Conservation (phyloP, 2,797 vertebrate genomes). For the Karalla daura region DNA sequence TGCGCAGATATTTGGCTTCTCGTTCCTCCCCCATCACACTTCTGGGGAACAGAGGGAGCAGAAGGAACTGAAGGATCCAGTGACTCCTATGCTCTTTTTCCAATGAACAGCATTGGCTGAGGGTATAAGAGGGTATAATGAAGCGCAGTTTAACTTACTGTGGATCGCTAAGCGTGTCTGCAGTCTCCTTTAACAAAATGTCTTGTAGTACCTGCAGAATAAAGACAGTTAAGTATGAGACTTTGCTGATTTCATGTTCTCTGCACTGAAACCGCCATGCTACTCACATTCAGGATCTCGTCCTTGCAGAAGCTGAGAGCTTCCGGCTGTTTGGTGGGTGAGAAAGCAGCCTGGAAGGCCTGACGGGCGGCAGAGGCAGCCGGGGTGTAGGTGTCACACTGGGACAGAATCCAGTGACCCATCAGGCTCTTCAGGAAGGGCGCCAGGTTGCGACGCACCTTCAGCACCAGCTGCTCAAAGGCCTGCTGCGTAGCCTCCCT, state of each 20-base stretch:
- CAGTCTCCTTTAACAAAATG: slow-evolving; percentile 94
- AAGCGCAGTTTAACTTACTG: slow-evolving; percentile 86
- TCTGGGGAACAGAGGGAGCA: slow-evolving; percentile 75
- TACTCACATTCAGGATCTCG: slow-evolving; percentile 92
- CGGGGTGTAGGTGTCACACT: slow-evolving; percentile 93
- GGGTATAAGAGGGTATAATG: not conserved
- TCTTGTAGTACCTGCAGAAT: slow-evolving; percentile 90
- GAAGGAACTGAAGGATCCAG: too few relatives aligned
- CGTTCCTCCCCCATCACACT: slow-evolving; percentile 93
- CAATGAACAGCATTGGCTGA: too few relatives aligned
- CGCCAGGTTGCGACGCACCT: slow-evolving; percentile 95
- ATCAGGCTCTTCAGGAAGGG: slow-evolving; percentile 96
- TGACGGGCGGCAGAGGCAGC: slow-evolving; percentile 91
- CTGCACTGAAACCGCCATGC: too few relatives aligned
- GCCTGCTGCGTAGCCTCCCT: slow-evolving; percentile 96
- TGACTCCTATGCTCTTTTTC: too few relatives aligned
- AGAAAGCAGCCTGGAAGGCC: slow-evolving; percentile 95
- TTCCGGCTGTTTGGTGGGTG: slow-evolving; percentile 92
- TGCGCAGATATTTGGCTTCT: slow-evolving; percentile 91
- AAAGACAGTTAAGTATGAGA: not conserved
- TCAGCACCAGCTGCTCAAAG: slow-evolving; percentile 94
- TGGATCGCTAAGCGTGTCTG: slow-evolving; percentile 93
- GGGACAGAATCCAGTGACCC: slow-evolving; percentile 97
- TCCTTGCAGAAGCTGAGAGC: slow-evolving; percentile 96
- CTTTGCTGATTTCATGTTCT: not conserved